Conservation (phyloP, 92 coral and sea anemone species). For the Pocillopora grandis region DNA sequence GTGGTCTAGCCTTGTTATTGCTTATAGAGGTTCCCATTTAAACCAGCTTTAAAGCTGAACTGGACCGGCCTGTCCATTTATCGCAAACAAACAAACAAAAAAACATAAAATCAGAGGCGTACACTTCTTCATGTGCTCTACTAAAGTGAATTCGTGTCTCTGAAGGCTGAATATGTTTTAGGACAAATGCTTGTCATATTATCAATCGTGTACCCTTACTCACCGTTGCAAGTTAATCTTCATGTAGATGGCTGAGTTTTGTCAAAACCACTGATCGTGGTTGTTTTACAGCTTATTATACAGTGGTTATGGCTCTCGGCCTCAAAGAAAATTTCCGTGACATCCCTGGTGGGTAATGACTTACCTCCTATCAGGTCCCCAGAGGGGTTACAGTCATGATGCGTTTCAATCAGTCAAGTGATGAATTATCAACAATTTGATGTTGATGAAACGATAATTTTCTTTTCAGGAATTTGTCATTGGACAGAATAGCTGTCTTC, state of each 20-base stretch:
- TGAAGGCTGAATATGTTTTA: too few species aligned
- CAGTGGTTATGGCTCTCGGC: background rate
- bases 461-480: conserved; percentile 71
- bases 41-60: too few species aligned
- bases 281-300: background rate
- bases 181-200: too few species aligned
- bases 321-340: background rate
- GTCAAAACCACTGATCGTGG: background rate
- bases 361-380: conserved; percentile 17
- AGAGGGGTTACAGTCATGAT: conserved; percentile 6
- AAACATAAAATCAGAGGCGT: background rate
- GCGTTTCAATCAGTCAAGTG: too few species aligned
- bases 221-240: too few species aligned
- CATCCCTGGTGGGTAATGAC: conserved; percentile 18
- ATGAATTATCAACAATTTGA: too few species aligned
- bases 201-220: too few species aligned
- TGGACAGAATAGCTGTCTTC: conserved; percentile 88
- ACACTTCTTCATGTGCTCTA: background rate
- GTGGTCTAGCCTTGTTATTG: too few species aligned
- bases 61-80: too few species aligned
- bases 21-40: too few species aligned
- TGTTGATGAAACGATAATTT: background rate
- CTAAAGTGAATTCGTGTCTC: background rate
- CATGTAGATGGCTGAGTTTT: background rate
- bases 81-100: too few species aligned